These are phyloP conservation scores for Rhorus exstirpatorius DNA, from an alignment of 2,888 invertebrate genomes.

Conservation along the genomic window DNA sequence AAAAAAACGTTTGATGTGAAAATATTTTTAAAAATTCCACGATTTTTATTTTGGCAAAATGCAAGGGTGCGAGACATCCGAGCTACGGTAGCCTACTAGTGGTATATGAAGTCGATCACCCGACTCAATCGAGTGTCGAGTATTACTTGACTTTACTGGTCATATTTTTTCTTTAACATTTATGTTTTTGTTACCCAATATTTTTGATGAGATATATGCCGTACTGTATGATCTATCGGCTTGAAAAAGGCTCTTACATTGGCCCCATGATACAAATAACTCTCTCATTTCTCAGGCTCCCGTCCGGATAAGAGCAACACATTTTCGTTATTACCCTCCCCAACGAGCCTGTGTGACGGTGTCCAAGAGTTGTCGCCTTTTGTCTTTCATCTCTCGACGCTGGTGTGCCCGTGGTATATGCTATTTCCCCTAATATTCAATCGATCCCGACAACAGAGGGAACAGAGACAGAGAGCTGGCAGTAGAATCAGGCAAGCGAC, in stretches of 20 bases:
- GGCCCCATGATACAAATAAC: conserved; percentile 56
- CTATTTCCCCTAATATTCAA: conserved; percentile 81
- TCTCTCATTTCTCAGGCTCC: conserved; percentile 51
- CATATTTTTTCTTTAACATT: no score
- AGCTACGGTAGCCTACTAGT: no score
- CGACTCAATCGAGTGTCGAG: no score
- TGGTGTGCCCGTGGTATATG: conserved; percentile 64
- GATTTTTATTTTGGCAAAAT: no score
- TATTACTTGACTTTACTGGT: no score
- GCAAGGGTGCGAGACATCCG: no score
- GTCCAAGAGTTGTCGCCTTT: conserved; percentile 72
- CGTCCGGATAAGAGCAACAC: conserved; percentile 65
- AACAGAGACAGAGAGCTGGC: conserved; percentile 62
- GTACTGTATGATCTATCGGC: conserved; percentile 34
- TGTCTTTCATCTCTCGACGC: conserved; percentile 82
- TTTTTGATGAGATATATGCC: no score
- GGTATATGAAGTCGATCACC: no score
- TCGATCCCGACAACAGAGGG: conserved; percentile 78
- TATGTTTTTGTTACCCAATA: no score
- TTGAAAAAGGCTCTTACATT: conserved; percentile 44
- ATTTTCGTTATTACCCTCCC: conserved; percentile 68
- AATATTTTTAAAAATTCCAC: no score
- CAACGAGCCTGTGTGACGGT: conserved; percentile 63
- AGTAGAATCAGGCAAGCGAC: conserved; percentile 72
- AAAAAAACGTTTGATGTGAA: no score